Base-by-base conservation (phyloP, 2,113 vertebrate species). In the Neoarius graeffei region DNA sequence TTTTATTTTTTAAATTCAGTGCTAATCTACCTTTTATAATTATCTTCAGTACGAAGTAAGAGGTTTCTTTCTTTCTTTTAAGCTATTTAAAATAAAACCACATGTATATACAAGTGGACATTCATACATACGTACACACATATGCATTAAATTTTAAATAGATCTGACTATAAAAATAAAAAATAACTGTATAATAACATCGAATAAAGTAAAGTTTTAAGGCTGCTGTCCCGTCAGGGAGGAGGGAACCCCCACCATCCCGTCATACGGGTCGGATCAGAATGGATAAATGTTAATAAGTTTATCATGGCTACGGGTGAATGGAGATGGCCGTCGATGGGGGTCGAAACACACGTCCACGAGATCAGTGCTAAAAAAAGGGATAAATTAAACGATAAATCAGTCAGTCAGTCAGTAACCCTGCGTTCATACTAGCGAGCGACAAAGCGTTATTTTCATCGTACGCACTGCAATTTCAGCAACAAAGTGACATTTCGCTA, bases 151-250 rank as follows among this genome's bases (percentile, higher is more conserved):
- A 90, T 50, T 94, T 94, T 94, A 94, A 94, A 95, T 94, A 94
- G 50, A 93, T 92, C 93, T 92, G 89, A 89, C 91, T 92, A 94
- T 93, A 94, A 94, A 93, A 95, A 93, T 93, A 82, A 91, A 90
- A 93, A 89, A 91, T 93, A 94, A 74, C 17, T 1, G 0, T 93
- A 91, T 91, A 91, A 93, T 57, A 86, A 87, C 35, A 69, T 64
- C 79, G 52, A 94, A 95, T 93, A 94, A 95, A 95, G 94, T 93
- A 94, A 93, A 89, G 93, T 89, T 76, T 95, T 95, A 96, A 96
- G 95, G 95, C 94, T 92, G 93, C 93, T 93, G 91, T 94, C 93
- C 88, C 69, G 54, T 86, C 92, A 62, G 90, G 87, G 88, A 67
- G 87, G 84, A 57, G 13, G 7, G 56, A 59, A 54, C 2, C 67